A percentile compares a stretch with the other conserved stretches of the same genome.
Conservation (phyloP, 2,113 vertebrate genomes). For the Grantiella picta region DNA sequence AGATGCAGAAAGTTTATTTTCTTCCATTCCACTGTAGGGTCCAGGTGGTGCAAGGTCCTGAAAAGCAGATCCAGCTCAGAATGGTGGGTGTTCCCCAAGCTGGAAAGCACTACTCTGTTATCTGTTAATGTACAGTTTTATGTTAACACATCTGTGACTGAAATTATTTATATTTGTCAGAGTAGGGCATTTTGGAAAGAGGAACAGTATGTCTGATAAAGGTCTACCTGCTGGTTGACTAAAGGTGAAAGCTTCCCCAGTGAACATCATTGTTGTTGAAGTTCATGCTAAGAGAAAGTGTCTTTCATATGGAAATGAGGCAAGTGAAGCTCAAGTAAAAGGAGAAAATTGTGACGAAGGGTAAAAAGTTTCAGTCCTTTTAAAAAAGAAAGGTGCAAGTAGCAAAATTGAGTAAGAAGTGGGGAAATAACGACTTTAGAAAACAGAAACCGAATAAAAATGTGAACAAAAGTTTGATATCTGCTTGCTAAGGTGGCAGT, state of each 20-base stretch:
- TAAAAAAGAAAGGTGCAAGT: neutral
- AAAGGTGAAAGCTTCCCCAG: neutral
- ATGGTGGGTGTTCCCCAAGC: neutral
- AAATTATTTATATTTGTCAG: neutral
- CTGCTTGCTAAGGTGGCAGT: neutral
- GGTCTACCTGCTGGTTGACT: neutral
- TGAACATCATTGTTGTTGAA: neutral
- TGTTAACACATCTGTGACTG: neutral
- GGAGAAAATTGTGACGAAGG: neutral
- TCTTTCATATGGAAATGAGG: neutral
- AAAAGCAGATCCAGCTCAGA: neutral
- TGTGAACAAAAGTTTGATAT: neutral
- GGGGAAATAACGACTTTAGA: rapidly evolving
- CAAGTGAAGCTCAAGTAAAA: neutral
- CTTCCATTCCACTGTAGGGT: neutral
- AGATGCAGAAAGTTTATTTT: neutral
- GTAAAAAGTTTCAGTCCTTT: neutral
- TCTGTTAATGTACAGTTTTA: neutral
- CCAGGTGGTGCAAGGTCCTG: neutral
- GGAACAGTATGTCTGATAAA: neutral
- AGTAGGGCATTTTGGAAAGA: neutral
- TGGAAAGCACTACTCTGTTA: neutral
- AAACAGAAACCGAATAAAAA: neutral
- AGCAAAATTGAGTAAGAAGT: neutral
- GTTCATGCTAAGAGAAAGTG: neutral